phyloP scores from a whole-genome alignment of 23 tunicate genomes.

The Ascidia mentula region DNA sequence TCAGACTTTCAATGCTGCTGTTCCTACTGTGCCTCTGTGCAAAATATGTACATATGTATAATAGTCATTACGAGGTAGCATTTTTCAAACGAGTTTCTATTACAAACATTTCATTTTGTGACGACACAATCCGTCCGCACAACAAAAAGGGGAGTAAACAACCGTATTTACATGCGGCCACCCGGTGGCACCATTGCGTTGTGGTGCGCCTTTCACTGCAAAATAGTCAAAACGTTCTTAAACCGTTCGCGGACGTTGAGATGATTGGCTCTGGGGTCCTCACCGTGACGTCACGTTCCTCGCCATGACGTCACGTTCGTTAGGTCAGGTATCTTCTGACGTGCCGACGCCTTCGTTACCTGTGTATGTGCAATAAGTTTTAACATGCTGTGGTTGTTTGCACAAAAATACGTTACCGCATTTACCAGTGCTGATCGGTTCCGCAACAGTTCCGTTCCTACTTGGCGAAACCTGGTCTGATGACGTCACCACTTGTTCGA shows the following conservation, averaged over 20 bases:
- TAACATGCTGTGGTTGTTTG: no score
- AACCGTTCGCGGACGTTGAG: not conserved
- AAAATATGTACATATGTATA: no score
- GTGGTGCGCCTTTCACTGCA: not conserved
- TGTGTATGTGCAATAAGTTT: no score
- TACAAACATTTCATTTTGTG: constrained; percentile 7
- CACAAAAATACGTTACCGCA: not conserved
- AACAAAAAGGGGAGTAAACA: not conserved
- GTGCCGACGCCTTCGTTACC: not conserved
- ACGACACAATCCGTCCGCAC: constrained; percentile 1
- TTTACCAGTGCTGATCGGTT: not conserved
- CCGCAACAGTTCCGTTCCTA: not conserved
- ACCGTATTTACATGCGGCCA: not conserved
- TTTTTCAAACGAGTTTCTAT: not conserved
- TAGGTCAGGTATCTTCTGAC: not conserved
- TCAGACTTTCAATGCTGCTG: no score
- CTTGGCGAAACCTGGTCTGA: constrained; percentile 1
- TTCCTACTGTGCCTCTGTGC: no score
- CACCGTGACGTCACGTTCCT: not conserved
- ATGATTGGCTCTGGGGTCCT: not conserved
- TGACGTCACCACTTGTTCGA: constrained; percentile 20
- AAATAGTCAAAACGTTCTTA: not conserved
- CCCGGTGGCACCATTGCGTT: not conserved
- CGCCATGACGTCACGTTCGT: not conserved
- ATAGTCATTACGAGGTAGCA: no score